Base-by-base conservation (phyloP, 2,888 invertebrate species). In the Mythimna vitellina region DNA sequence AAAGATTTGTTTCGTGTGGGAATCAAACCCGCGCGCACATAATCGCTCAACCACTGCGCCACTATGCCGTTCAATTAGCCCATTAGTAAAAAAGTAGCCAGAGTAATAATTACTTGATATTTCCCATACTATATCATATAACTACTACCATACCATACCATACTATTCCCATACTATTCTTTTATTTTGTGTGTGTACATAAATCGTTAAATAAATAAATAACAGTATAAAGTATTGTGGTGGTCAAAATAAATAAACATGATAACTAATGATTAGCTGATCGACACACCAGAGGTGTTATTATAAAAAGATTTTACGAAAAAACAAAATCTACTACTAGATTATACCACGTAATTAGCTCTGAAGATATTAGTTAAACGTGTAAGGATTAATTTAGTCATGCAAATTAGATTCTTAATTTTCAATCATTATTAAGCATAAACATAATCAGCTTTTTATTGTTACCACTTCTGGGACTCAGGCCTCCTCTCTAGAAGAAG, bases 161-260 rank as follows among this genome's bases (percentile, higher is more conserved):
- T n/a, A n/a, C n/a, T n/a, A n/a, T n/a, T n/a, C n/a, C n/a, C n/a
- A n/a, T n/a, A n/a, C n/a, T n/a, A n/a, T n/a, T n/a, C n/a, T n/a
- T n/a, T n/a, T n/a, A n/a, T n/a, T n/a, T n/a, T n/a, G n/a, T n/a
- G n/a, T n/a, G n/a, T n/a, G n/a, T n/a, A n/a, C n/a, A n/a, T n/a
- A n/a, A n/a, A n/a, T n/a, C n/a, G n/a, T n/a, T n/a, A n/a, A n/a
- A n/a, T n/a, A n/a, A n/a, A n/a, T n/a, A n/a, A n/a, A n/a, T n/a
- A 68, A 57, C 78, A 64, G 46, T 56, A 25, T 32, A 49, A 70
- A 53, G 67, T 81, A 75, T 68, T 49, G 35, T 32, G 46, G 60
- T 46, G 68, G 73, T 76, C 79, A 73, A 54, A 66, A 71, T 76
- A 63, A 81, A 81, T 76, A 17, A 72, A 54, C 42, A 65, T 57